These are phyloP conservation scores for Pogonocichla stellata DNA, from an alignment of 2,113 vertebrate species.

Conservation along the genomic window DNA sequence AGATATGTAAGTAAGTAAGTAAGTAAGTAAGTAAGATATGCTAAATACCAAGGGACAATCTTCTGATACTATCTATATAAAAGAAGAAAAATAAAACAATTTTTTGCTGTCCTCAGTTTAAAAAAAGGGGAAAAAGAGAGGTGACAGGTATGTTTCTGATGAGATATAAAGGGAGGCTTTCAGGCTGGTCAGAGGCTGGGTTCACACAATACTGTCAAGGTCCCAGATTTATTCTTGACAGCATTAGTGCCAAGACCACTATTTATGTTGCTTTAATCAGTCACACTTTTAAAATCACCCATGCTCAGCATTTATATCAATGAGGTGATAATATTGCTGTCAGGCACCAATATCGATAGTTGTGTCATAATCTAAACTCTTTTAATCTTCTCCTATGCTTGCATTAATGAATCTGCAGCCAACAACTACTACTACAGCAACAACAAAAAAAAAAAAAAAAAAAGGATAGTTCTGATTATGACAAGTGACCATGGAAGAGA, in stretches of 20 bases:
- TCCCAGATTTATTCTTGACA: conserved; percentile 61
- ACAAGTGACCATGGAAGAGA: background rate
- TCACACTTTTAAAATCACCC: conserved; percentile 25
- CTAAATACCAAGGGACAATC: background rate
- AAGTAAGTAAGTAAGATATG: background rate
- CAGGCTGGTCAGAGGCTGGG: conserved; percentile 13
- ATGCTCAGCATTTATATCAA: conserved; percentile 20
- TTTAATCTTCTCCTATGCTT: conserved; percentile 28
- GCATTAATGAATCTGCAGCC: conserved; percentile 45
- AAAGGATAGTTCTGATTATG: background rate
- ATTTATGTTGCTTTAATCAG: conserved; percentile 50
- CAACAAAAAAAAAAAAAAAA: background rate
- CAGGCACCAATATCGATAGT: conserved; percentile 50
- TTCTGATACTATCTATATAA: background rate
- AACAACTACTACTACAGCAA: background rate
- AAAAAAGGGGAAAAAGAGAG: background rate
- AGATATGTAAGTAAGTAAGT: no score
- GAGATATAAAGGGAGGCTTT: conserved; percentile 23
- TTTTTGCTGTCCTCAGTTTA: background rate
- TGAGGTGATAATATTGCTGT: conserved; percentile 1
- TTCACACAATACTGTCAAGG: conserved; percentile 44
- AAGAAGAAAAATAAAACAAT: background rate
- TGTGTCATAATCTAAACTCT: background rate
- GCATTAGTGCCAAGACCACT: conserved; percentile 46
- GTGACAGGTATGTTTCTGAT: background rate